Evolutionary conservation across 2,888 invertebrate genomes (phyloP).

Genomic region (Laothoe populi): DNA sequence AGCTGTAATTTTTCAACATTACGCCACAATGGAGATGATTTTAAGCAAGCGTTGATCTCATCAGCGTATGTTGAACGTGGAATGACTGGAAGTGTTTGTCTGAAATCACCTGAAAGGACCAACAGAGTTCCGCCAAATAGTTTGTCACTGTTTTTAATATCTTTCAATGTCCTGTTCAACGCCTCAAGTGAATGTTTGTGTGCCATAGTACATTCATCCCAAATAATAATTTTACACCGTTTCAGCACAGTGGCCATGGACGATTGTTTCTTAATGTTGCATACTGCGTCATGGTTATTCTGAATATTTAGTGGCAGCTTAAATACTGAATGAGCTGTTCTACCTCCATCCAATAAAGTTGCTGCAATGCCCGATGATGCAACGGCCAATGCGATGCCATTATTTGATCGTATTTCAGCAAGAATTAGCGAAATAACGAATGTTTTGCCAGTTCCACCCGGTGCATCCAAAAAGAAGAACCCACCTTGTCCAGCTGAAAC

Average conservation of each 20-base stretch:
- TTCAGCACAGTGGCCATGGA: slow-evolving; percentile 43
- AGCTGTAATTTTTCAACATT: slow-evolving; percentile 33
- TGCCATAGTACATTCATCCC: slow-evolving; percentile 42
- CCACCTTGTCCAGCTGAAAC: slow-evolving; percentile 33
- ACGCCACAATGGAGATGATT: slow-evolving; percentile 27
- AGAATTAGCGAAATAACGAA: slow-evolving; percentile 32
- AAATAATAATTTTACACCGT: slow-evolving; percentile 41
- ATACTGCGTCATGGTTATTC: slow-evolving; percentile 41
- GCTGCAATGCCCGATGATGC: no score
- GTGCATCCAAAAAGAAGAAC: slow-evolving; percentile 28
- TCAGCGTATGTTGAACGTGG: slow-evolving; percentile 32
- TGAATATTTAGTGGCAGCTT: slow-evolving; percentile 38
- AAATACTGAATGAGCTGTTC: slow-evolving; percentile 26
- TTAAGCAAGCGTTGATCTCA: slow-evolving; percentile 34
- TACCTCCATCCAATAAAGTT: slow-evolving; percentile 24
- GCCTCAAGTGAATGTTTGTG: slow-evolving; percentile 39
- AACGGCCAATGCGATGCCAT: slow-evolving; percentile 34
- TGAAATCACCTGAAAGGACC: slow-evolving; percentile 34
- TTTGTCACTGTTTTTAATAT: slow-evolving; percentile 34
- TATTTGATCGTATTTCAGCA: slow-evolving; percentile 30
- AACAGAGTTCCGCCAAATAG: slow-evolving; percentile 34
- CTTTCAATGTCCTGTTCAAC: slow-evolving; percentile 33
- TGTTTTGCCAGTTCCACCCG: no score
- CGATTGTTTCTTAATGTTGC: slow-evolving; percentile 46
- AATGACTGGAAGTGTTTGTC: slow-evolving; percentile 35